Conservation (phyloP, 2,113 vertebrate genomes). For the Sisor rabdophorus region DNA sequence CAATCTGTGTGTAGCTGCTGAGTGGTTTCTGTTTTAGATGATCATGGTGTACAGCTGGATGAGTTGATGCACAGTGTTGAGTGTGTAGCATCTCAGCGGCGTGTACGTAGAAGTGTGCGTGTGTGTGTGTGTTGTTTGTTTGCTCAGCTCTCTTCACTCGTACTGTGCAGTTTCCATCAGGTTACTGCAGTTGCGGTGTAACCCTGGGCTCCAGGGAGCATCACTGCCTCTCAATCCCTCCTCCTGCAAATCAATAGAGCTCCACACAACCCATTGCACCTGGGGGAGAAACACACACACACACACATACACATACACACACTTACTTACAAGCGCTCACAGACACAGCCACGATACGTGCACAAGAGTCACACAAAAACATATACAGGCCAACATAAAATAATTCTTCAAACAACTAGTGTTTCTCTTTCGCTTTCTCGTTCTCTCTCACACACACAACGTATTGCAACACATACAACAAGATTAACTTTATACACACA, state of each 20-base stretch:
- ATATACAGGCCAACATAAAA: constrained; percentile 25
- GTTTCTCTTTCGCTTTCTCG: background rate
- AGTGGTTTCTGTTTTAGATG: constrained; percentile 15
- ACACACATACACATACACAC: constrained; percentile 20
- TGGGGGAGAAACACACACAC: constrained; percentile 52
- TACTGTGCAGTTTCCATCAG: constrained; percentile 61
- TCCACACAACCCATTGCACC: constrained; percentile 59
- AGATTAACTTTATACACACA: background rate
- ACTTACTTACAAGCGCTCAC: no score
- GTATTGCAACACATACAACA: background rate
- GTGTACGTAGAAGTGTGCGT: constrained; percentile 5
- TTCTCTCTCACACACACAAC: background rate
- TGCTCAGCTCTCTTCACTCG: constrained; percentile 36
- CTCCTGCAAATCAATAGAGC: constrained; percentile 65
- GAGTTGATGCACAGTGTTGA: constrained; percentile 8
- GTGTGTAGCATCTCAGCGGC: background rate
- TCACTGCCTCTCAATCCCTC: constrained; percentile 50
- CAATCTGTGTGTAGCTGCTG: constrained; percentile 11
- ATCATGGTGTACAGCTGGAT: constrained; percentile 15
- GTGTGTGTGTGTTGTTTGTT: constrained; percentile 11
- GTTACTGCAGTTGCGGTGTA: constrained; percentile 60
- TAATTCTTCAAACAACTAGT: background rate
- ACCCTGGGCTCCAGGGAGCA: constrained; percentile 58
- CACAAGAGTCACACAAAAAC: background rate
- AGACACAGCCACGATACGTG: background rate